Conservation (phyloP, 2,888 invertebrate species). For the Spodoptera exigua region DNA sequence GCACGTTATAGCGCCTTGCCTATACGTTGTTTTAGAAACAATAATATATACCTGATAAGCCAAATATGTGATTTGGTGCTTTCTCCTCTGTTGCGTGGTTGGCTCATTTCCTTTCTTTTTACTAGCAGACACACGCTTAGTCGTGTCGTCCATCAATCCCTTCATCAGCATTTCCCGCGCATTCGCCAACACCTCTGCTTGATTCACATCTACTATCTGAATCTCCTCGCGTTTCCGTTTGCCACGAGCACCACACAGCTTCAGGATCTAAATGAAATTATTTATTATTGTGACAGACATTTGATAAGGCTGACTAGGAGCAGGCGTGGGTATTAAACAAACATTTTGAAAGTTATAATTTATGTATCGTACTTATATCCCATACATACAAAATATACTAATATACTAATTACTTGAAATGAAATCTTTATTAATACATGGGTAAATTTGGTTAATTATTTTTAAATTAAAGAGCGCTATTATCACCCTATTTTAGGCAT, state of each 20-base stretch:
- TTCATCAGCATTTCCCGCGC: constrained; percentile 95
- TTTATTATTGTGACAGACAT: too few relatives aligned
- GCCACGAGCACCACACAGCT: constrained; percentile 91
- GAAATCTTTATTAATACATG: too few relatives aligned
- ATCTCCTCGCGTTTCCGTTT: constrained; percentile 91
- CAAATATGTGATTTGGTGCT: constrained; percentile 98
- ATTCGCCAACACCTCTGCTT: constrained; percentile 94
- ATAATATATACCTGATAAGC: constrained; percentile 91
- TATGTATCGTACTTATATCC: too few relatives aligned
- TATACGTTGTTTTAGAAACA: background rate
- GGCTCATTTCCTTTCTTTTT: constrained; percentile 90
- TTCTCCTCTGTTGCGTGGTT: constrained; percentile 92
- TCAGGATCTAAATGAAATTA: constrained; percentile 86
- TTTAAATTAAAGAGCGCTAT: too few relatives aligned
- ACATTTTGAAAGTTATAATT: too few relatives aligned
- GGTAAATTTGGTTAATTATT: too few relatives aligned
- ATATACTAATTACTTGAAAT: too few relatives aligned
- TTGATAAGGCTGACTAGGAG: too few relatives aligned
- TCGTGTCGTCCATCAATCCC: constrained; percentile 93
- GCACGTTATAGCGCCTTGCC: too few relatives aligned
- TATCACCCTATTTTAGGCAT: too few relatives aligned
- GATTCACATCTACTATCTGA: constrained; percentile 95
- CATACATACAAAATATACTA: too few relatives aligned
- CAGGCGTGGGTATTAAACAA: too few relatives aligned
- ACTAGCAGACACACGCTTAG: constrained; percentile 82